Evolutionary conservation across 2,113 vertebrate species (phyloP).

Genomic region (Glareola pratincola): DNA sequence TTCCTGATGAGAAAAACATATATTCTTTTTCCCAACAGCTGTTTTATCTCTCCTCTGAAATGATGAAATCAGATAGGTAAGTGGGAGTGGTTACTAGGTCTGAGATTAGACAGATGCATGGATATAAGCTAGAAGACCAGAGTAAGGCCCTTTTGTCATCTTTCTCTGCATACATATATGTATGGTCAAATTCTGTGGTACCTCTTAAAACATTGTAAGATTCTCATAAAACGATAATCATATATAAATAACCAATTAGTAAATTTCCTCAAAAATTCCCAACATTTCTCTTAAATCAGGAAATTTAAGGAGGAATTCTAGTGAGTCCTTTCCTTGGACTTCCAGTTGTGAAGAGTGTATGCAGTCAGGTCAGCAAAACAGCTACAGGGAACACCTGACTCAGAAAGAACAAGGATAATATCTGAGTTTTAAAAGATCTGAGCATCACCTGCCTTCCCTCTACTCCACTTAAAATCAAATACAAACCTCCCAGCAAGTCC

Average conservation of each 20-base stretch:
- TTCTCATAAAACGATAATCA: not conserved
- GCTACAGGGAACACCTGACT: not conserved
- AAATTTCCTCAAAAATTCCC: not conserved
- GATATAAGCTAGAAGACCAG: not conserved
- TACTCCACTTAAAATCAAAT: not conserved
- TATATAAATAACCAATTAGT: not conserved
- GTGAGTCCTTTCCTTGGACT: not conserved
- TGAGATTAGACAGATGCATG: not conserved
- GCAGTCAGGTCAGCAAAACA: not conserved
- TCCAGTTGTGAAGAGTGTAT: too few species aligned
- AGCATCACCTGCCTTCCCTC: not conserved
- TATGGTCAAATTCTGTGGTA: not conserved
- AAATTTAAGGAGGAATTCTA: not conserved
- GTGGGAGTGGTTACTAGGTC: not conserved
- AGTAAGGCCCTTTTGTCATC: not conserved
- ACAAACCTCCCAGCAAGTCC: not conserved
- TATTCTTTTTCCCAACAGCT: not conserved
- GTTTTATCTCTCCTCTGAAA: not conserved
- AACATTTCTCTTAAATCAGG: not conserved
- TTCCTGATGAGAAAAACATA: not conserved
- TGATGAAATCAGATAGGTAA: not conserved
- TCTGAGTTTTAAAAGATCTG: not conserved
- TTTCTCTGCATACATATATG: not conserved
- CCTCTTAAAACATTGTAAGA: not conserved
- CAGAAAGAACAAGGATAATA: not conserved